Evolutionary conservation across 92 coral and sea anemone genomes (phyloP).

Genomic region (Epizoanthus fatuus): DNA sequence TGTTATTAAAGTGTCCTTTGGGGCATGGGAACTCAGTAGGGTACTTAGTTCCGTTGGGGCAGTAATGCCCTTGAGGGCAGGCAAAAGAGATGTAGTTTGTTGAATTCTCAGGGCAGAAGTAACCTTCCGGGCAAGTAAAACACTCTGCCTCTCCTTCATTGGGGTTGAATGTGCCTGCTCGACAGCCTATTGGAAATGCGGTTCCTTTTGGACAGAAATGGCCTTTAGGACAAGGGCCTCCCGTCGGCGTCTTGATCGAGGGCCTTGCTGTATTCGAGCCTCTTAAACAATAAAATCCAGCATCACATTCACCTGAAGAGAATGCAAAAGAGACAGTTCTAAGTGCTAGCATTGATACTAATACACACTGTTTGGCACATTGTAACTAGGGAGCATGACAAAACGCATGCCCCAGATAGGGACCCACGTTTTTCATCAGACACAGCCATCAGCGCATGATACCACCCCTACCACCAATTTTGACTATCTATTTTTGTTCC

Average conservation of each 20-base stretch:
- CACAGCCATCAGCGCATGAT: no score
- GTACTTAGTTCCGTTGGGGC: constrained; percentile 92
- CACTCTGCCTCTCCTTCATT: constrained; percentile 94
- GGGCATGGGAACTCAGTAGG: constrained; percentile 87
- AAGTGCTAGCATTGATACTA: no score
- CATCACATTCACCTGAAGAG: constrained; percentile 78
- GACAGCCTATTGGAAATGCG: constrained; percentile 87
- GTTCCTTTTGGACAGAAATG: constrained; percentile 95
- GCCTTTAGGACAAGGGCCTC: constrained; percentile 96
- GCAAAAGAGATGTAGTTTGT: constrained; percentile 69
- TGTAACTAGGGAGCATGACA: no score
- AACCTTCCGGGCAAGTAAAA: constrained; percentile 88
- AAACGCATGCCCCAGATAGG: no score
- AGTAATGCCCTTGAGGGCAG: constrained; percentile 95
- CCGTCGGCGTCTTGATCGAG: constrained; percentile 71
- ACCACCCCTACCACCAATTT: no score
- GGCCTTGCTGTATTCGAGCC: constrained; percentile 96
- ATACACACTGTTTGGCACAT: no score
- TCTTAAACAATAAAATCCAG: constrained; percentile 91
- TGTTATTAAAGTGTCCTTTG: constrained; percentile 89
- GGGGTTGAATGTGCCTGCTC: constrained; percentile 93
- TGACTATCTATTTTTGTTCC: no score
- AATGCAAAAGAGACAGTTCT: neutral
- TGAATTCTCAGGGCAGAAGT: constrained; percentile 93
- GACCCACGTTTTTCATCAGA: no score